Evolutionary conservation across 1,140 invertebrate genomes (phyloP), one percentile per base, ranked within the genome.

Genomic region (Drosophila ananassae): DNA sequence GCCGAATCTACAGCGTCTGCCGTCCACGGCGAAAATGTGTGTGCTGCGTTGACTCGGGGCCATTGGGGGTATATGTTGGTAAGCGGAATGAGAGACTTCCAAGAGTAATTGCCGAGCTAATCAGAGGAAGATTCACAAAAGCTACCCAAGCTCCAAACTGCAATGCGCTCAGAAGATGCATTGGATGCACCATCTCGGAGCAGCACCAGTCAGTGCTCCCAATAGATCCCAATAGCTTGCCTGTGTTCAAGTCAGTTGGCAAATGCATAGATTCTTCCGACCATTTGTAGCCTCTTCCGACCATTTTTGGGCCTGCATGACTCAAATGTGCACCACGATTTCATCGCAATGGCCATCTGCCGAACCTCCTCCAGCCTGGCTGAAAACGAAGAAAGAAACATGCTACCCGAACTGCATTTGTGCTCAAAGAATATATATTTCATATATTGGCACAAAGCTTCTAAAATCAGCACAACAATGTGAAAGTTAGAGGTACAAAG

Each of bases 311-410:
- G 37, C 57, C 52, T 57, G 69, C 81, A 73, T 63, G 77, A 80
- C 81, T 87, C 87, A 78, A 85, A 85, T 81, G 78, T 81, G 73
- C 82, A 85, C 39, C 78, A 73, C 61, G 69, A 74, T 80, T 87
- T 81, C 87, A 85, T 87, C 87, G 44, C 39, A 34, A 62, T 66
- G 54, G 24, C 21, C 79, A 83, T 85, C 72, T 81, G 59, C 21
- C 50, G 39, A 12, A 37, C 12, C 28, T 30, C 17, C 28, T 28
- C 24, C 51, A 50, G 53, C 47, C 74, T 59, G 9, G 77, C 55
- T 61, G 62, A 21, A 9, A 37, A 17, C 30, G 7, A 46, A 28
- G 2, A 46, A 28, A 2, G 13, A 22, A 13, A 32, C 25, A 22
- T 21, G 25, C 24, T 56, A 21, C 25, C 22, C 6, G 2, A 47